Evolutionary conservation across 2,888 invertebrate genomes (phyloP), one percentile per base, ranked within the genome.

Genomic region (Craniophora ligustri): DNA sequence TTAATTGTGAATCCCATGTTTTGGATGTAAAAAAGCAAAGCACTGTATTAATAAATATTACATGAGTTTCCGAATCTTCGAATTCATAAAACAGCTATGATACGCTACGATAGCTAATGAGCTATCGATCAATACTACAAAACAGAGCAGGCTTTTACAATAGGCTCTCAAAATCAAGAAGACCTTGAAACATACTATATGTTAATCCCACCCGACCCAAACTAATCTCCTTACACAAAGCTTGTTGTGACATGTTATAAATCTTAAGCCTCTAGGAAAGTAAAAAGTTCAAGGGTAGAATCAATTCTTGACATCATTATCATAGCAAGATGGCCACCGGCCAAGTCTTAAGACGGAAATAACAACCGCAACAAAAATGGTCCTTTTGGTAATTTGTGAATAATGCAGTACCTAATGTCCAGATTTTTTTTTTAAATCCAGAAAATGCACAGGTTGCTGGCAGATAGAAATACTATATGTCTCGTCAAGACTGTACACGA

Each of bases 221-320:
- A 50, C 39, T 62, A 62, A 62, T 63, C 30, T 38, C 15, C 8
- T 26, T 39, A 15, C 13, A 48, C 42, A 63, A 68, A 54, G 46
- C 36, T 30, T 49, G 41, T 58, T 46, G 28, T 60, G 45, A 44
- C 67, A 51, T 32, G 49, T 41, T 44, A 46, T 51, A 67, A 67
- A 67, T 71, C 57, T 61, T 26, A 13, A 10, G 50, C 50, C 45
- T 45, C 18, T 19, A 35, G 14, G 30, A 49, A 26, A 49, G 31
- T 53, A 41, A 49, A 56, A 51, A 47, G 59, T 72, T 68, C 72
- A 69, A 72, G 69, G 73, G 14, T 44, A 14, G 11, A 14, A 23
- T 4, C 35, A 44, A 18, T 14, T 18, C 39, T 19, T 44, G 23
- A 44, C 16, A 28, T 41, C 5, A 49, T 45, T 39, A 39, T 15